Base-by-base conservation (phyloP, 2,113 vertebrate genomes). In the Tinamus guttatus region DNA sequence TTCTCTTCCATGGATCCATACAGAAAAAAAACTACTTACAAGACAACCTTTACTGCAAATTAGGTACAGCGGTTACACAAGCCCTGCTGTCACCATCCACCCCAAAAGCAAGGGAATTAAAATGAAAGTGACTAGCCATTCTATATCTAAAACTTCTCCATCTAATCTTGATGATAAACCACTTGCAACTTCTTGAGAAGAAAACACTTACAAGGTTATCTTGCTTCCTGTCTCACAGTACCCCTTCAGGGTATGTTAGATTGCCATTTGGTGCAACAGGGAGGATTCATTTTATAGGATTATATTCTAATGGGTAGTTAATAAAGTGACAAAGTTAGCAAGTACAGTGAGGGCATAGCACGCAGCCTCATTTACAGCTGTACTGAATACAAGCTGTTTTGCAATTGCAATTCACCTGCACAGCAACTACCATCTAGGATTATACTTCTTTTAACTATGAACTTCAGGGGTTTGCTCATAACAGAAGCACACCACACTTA, bases 371-470 rank as follows among this genome's bases (percentile, higher is more conserved):
- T 0, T 7, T 34, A 49, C 25, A 85, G 59, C 6, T 82, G 49
- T 8, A 81, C 10, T 80, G 27, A 76, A 5, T 0, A 0, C 12
- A 51, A 0, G 1, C 51, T 15, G 13, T 10, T 75, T 77, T 75
- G n/a, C 13, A 32, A 81, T 34, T 62, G 52, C 30, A 65, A 5
- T 4, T 41, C 36, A 81, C 49, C 30, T 30, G 62, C 13, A 21
- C 0, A 2, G 63, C 47, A 91, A 80, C 32, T 24, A 69, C 40
- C 5, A 59, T 9, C 62, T 49, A 43, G 30, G 28, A 60, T 21
- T 21, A 58, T 18, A 12, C 47, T 79, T 28, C 52, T 90, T 68
- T 77, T 60, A 85, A 68, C 4, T 21, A 77, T 16, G 11, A 43
- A 32, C 30, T 85, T 51, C 75, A 89, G 52, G 69, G 71, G 40